These are phyloP conservation scores for Melanerpes formicivorus DNA, from an alignment of 2,113 vertebrate species.

Conservation along the genomic window DNA sequence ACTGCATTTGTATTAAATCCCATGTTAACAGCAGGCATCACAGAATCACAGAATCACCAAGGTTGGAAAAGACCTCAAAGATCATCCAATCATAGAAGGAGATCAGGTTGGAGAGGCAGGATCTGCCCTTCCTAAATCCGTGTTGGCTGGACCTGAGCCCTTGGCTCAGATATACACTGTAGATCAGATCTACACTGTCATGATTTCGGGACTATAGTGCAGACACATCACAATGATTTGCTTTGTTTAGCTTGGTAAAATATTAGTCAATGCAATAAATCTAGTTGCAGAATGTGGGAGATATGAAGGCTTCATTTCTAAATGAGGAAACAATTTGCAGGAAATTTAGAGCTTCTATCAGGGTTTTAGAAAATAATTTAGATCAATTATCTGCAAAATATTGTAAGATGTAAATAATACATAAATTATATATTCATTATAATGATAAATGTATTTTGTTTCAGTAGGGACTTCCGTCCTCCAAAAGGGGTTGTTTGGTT, in stretches of 20 bases:
- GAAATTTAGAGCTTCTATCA: background rate
- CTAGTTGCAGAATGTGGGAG: background rate
- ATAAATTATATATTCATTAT: background rate
- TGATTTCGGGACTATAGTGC: background rate
- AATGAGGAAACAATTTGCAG: background rate
- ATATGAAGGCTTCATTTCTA: background rate
- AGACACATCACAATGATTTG: fast-evolving
- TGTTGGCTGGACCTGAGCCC: no score
- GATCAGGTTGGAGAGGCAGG: no score
- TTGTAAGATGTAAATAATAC: background rate
- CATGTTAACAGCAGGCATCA: background rate
- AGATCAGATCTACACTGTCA: background rate
- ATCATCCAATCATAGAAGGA: no score
- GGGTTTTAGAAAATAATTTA: background rate
- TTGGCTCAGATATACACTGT: no score
- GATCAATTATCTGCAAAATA: background rate
- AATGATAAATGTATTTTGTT: background rate
- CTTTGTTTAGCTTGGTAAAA: background rate
- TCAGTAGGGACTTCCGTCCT: background rate
- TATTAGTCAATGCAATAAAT: background rate
- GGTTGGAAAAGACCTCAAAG: no score
- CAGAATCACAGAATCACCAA: no score
- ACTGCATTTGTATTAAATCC: background rate
- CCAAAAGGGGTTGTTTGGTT: background rate
- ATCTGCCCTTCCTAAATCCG: no score